Conservation (phyloP, 2,113 vertebrate genomes). For the Archilochus colubris region DNA sequence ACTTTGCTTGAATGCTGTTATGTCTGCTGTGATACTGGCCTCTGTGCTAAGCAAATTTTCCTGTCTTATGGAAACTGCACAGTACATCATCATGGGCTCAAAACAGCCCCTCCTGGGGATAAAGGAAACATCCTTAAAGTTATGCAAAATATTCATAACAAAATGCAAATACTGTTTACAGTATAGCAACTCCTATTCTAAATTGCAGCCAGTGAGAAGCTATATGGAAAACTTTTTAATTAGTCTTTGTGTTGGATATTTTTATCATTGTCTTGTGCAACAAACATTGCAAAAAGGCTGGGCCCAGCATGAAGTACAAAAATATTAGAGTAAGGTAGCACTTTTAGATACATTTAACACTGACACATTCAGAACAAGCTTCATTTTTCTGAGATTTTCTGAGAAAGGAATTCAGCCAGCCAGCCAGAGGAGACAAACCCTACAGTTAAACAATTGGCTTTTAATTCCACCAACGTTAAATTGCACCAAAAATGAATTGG, state of each 20-base stretch:
- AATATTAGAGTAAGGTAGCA: neutral
- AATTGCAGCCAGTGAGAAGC: conserved; percentile 4
- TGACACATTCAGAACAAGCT: neutral
- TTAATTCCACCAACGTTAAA: neutral
- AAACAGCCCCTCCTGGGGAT: conserved; percentile 57
- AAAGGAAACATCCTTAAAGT: conserved; percentile 53
- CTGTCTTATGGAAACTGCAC: conserved; percentile 58
- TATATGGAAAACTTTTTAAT: neutral
- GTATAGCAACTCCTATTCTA: neutral
- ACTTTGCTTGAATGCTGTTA: conserved; percentile 13
- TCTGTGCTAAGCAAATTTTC: neutral
- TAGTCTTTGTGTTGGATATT: neutral
- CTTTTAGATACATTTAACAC: neutral
- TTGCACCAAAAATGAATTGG: neutral
- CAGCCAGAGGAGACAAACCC: neutral
- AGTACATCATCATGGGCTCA: conserved; percentile 51
- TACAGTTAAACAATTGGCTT: neutral
- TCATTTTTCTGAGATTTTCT: neutral
- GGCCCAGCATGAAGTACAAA: neutral
- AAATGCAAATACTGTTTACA: conserved; percentile 70
- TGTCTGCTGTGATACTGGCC: conserved; percentile 34
- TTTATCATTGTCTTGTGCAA: rapidly evolving
- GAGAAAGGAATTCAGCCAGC: neutral
- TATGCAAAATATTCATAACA: conserved; percentile 65
- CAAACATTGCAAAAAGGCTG: neutral